These are phyloP conservation scores for Apis laboriosa DNA, from an alignment of 1,140 invertebrate species.

Conservation along the genomic window DNA sequence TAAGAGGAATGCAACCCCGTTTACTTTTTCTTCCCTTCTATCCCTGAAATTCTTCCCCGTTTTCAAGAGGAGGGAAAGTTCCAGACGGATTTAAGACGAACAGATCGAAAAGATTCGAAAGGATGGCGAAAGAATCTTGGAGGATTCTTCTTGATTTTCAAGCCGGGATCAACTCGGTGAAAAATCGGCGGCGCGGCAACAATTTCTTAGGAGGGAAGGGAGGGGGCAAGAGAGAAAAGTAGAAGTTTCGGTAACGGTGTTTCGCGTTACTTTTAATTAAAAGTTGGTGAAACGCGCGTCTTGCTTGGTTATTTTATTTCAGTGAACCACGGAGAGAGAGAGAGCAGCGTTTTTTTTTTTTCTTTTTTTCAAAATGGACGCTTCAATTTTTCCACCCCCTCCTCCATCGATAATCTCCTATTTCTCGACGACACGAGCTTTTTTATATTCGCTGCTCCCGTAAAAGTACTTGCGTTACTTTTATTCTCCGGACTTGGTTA, in stretches of 20 bases:
- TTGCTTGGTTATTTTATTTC: constrained; percentile 19
- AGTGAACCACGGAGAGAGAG: too few relatives aligned
- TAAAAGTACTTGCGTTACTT: neutral
- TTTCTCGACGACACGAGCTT: neutral
- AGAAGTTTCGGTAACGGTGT: constrained; percentile 17
- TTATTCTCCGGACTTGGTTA: too few relatives aligned
- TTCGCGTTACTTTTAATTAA: constrained; percentile 33
- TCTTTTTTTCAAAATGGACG: neutral
- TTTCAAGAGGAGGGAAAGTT: neutral
- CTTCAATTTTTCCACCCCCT: neutral
- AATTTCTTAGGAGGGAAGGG: neutral
- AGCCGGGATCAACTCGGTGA: neutral
- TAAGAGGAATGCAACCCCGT: neutral
- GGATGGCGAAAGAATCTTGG: constrained; percentile 5
- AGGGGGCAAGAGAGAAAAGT: neutral
- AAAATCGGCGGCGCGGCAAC: constrained; percentile 13
- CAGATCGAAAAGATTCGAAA: constrained; percentile 1
- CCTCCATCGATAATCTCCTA: neutral
- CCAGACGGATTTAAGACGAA: neutral
- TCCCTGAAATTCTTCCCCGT: neutral
- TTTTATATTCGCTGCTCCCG: too few relatives aligned
- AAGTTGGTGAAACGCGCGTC: constrained; percentile 18
- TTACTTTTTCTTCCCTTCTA: too few relatives aligned
- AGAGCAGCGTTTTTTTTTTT: neutral
- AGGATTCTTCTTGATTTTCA: constrained; percentile 8